A percentile compares a stretch with the other conserved stretches of the same genome.
phyloP scores from a whole-genome alignment of 2,888 invertebrate species.

The Poecilobothrus nobilitatus region DNA sequence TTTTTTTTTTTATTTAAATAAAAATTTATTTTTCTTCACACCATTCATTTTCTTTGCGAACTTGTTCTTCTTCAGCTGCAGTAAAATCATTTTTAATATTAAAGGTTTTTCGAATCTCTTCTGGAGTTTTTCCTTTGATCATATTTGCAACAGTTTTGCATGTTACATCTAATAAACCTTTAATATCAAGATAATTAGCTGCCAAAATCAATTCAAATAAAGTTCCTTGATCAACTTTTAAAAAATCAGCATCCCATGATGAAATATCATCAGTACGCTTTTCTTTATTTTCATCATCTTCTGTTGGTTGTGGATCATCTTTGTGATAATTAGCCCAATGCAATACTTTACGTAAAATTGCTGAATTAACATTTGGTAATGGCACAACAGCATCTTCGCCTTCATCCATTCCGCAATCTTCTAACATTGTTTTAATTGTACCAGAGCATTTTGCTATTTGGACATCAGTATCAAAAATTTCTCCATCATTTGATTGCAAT shows the following conservation, averaged over 20 bases:
- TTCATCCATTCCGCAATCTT: constrained; percentile 79
- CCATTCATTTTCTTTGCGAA: constrained; percentile 90
- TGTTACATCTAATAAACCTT: constrained; percentile 86
- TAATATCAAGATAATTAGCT: constrained; percentile 90
- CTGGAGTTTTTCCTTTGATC: constrained; percentile 93
- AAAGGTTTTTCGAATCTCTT: constrained; percentile 89
- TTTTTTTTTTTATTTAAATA: no score
- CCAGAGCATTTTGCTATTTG: constrained; percentile 97
- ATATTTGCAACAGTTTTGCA: constrained; percentile 95
- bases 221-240: constrained; percentile 90
- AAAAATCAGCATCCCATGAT: constrained; percentile 94
- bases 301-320: constrained; percentile 86
- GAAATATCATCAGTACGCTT: constrained; percentile 94
- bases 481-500: constrained; percentile 89
- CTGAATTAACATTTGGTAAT: constrained; percentile 89
- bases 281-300: constrained; percentile 92
- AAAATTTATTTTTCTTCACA: constrained; percentile 17
- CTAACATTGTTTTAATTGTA: constrained; percentile 96
- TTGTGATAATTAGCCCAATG: constrained; percentile 85
- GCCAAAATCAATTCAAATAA: constrained; percentile 89
- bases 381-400: constrained; percentile 89
- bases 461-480: constrained; percentile 91
- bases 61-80: constrained; percentile 91
- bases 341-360: constrained; percentile 83
- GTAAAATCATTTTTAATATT: constrained; percentile 93